Evolutionary conservation across 1,140 invertebrate species (phyloP).

Genomic region (Octopus sinensis): DNA sequence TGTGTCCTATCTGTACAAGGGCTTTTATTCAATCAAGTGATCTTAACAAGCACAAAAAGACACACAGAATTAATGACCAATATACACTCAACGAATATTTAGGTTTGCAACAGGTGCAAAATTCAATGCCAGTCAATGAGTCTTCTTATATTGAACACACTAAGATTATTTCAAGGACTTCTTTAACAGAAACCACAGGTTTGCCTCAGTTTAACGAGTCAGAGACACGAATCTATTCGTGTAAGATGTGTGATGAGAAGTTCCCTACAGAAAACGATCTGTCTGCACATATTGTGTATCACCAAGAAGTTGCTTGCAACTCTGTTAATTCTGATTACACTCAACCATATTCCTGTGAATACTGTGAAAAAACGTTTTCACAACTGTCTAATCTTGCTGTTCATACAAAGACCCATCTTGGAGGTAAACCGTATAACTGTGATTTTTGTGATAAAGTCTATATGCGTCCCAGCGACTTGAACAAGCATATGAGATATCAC

Average conservation of each 20-base stretch:
- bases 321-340: neutral
- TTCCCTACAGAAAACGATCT: neutral
- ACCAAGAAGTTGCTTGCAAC: neutral
- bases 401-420: slow-evolving; percentile 13
- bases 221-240: neutral
- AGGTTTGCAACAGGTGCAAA: neutral
- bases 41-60: slow-evolving; percentile 27
- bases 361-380: slow-evolving; percentile 79
- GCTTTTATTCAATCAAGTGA: slow-evolving; percentile 22
- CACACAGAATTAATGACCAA: neutral
- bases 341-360: neutral
- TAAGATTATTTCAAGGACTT: neutral
- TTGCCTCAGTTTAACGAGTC: neutral
- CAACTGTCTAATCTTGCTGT: slow-evolving; percentile 22
- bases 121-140: neutral
- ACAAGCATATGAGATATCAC: slow-evolving; percentile 94
- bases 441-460: neutral
- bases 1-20: slow-evolving; percentile 3
- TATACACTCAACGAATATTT: neutral
- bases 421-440: neutral
- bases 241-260: neutral
- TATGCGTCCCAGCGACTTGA: slow-evolving; percentile 71
- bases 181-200: neutral
- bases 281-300: neutral
- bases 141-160: neutral